Conservation (phyloP, 2,113 vertebrate genomes). For the Peromyscus californicus region DNA sequence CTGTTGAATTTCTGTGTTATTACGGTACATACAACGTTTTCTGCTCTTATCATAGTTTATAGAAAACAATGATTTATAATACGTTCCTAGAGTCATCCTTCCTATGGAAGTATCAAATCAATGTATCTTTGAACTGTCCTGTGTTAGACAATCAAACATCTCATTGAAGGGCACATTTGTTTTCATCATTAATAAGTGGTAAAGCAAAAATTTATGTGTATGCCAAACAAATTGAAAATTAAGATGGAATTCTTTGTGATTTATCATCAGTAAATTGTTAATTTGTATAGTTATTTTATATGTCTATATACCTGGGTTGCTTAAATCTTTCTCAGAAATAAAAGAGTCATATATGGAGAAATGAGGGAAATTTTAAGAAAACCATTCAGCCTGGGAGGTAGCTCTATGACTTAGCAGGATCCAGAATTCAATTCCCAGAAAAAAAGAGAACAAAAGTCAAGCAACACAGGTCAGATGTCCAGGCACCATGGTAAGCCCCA, state of each 20-base stretch:
- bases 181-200: neutral
- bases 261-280: neutral
- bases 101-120: neutral
- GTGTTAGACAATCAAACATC: neutral
- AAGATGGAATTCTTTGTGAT: neutral
- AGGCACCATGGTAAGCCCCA: neutral
- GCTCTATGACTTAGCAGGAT: neutral
- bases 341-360: neutral
- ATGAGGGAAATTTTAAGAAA: neutral
- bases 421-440: neutral
- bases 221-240: neutral
- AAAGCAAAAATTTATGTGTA: neutral
- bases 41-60: neutral
- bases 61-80: neutral
- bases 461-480: neutral
- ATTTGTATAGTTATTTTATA: neutral
- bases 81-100: neutral
- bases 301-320: neutral
- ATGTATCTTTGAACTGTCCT: neutral
- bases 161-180: neutral
- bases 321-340: neutral
- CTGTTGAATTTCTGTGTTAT: neutral
- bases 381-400: neutral
- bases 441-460: neutral
- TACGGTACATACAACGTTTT: neutral